phyloP scores from a whole-genome alignment of 2,113 vertebrate species.

The Nettapus auritus region DNA sequence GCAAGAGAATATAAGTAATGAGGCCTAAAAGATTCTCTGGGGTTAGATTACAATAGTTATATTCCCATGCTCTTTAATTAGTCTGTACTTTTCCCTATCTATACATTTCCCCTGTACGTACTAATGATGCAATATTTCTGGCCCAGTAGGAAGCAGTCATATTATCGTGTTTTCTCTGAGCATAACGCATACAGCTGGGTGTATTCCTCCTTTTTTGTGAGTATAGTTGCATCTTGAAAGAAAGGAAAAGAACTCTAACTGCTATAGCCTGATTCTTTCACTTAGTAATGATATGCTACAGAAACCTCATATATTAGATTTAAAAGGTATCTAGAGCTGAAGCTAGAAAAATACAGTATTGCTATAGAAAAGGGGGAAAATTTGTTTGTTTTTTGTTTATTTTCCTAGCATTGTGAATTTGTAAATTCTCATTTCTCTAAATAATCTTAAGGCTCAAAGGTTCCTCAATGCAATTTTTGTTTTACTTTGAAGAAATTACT shows the following conservation, averaged over 20 bases:
- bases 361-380: background rate
- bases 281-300: too few relatives aligned
- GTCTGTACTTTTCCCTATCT: background rate
- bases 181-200: background rate
- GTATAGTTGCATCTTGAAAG: background rate
- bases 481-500: background rate
- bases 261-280: background rate
- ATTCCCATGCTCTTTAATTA: background rate
- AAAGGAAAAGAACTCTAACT: too few relatives aligned
- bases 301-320: background rate
- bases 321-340: background rate
- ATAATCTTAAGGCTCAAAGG: background rate
- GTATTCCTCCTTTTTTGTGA: too few relatives aligned
- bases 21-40: background rate
- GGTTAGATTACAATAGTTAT: background rate
- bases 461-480: background rate
- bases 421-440: background rate
- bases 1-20: background rate
- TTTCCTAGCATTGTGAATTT: background rate
- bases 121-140: background rate
- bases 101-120: background rate
- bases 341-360: too few relatives aligned
- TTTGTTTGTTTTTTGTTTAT: background rate
- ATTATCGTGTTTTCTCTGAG: background rate
- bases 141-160: background rate